Evolutionary conservation across 37 sponge, comb jelly and placozoan species (phyloP), one percentile per base, ranked within the genome.

Genomic region (Geodia barretti): DNA sequence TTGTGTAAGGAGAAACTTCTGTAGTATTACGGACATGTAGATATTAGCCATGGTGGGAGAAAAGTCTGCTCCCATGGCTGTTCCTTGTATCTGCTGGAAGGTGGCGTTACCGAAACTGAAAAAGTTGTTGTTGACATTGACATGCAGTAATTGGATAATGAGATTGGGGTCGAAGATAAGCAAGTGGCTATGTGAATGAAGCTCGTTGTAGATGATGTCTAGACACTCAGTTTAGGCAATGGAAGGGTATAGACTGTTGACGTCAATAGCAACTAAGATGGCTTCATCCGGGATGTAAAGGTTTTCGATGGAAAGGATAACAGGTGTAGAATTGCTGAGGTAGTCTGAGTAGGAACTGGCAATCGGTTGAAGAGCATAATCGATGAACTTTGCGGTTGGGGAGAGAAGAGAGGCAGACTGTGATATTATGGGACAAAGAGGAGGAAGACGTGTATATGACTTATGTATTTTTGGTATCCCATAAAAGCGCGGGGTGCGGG

Each of bases 41-140:
- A 84, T 68, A 29, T 76, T 75, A 4, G 84, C 84, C 17, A 84
- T 54, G 37, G 77, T 67, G 5, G 84, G 84, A 8, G 84, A 68
- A 33, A 84, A 68, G 36, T 69, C 62, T 29, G 84, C 77, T 5
- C 84, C 84, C 84, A 84, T 84, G 19, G 84, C 84, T 58, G 84
- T 84, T 26, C 84, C 84, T 43, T 67, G 19, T 19, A 30, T 68
- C 29, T 84, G 84, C 29, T 67, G 68, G n/a, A 76, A 75, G 3
- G 28, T 67, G 3, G 21, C 24, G 39, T 24, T 30, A 31, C 26
- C 70, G 39, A 84, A 84, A 11, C 42, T 2, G 31, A 84, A 84
- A 42, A 39, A 75, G 39, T 84, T 74, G 37, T 47, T 38, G 21
- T 75, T 74, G 35, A 84, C 36, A 32, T 76, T 66, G 32, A 43